Evolutionary conservation across 1,140 invertebrate genomes (phyloP).

Genomic region (Periplaneta americana): DNA sequence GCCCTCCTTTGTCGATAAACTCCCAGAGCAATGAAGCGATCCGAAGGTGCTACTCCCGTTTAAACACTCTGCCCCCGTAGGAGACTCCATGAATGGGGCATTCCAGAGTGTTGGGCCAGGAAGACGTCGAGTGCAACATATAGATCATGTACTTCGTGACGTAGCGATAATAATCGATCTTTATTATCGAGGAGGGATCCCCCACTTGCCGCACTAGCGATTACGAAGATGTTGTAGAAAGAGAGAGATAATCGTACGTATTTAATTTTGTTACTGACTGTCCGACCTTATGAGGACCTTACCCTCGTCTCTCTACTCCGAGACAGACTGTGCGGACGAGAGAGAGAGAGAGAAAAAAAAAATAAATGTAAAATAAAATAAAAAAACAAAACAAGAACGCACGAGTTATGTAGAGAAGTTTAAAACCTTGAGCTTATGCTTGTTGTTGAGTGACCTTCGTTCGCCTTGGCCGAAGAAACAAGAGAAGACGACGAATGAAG

Average conservation of each 20-base stretch:
- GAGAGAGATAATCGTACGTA: background rate
- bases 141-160: background rate
- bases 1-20: too few relatives aligned
- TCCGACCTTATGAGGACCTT: slow-evolving; percentile 6
- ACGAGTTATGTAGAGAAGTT: slow-evolving; percentile 11
- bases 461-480: background rate
- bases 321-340: background rate
- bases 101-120: background rate
- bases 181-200: background rate
- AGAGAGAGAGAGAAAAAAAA: background rate
- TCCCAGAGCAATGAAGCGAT: too few relatives aligned
- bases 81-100: background rate
- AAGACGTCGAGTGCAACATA: background rate
- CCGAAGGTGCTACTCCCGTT: too few relatives aligned
- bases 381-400: slow-evolving; percentile 9
- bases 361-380: slow-evolving; percentile 1
- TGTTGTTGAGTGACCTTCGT: slow-evolving; percentile 5
- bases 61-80: background rate
- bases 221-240: background rate
- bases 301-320: background rate
- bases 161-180: background rate
- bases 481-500: background rate
- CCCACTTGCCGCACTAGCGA: background rate
- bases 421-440: slow-evolving; percentile 10
- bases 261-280: slow-evolving; percentile 5